A percentile compares a stretch with the other conserved stretches of the same genome.
phyloP scores from a whole-genome alignment of 2,113 vertebrate species.

The Mesoclemmys tuberculata region DNA sequence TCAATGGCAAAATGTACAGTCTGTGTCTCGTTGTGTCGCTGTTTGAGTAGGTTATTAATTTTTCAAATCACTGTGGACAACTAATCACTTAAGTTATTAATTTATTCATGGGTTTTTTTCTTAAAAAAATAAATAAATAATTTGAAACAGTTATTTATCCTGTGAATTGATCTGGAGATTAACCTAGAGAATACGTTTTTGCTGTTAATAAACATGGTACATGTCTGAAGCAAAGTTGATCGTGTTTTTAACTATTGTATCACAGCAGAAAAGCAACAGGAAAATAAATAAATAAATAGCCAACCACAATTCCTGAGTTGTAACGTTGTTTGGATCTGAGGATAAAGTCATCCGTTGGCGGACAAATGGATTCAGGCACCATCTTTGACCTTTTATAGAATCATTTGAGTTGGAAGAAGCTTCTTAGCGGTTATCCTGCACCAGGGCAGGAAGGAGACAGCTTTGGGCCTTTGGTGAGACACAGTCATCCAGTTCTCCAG shows the following conservation, averaged over 20 bases:
- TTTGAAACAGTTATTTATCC: conserved; percentile 82
- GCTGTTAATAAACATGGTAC: conserved; percentile 81
- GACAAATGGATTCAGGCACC: neutral
- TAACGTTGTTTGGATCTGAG: neutral
- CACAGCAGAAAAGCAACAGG: conserved; percentile 25
- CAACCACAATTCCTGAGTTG: conserved; percentile 7
- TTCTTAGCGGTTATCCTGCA: neutral
- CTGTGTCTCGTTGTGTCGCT: conserved; percentile 72
- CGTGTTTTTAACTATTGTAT: conserved; percentile 71
- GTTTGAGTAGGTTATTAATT: conserved; percentile 80
- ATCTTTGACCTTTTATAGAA: neutral
- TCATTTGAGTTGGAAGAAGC: neutral
- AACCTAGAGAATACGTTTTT: conserved; percentile 72
- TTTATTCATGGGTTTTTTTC: conserved; percentile 90
- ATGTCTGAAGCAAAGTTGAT: conserved; percentile 70
- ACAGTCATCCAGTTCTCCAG: neutral
- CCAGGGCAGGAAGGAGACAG: neutral
- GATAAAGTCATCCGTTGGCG: neutral
- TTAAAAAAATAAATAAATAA: conserved; percentile 61
- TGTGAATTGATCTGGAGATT: conserved; percentile 71
- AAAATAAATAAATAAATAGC: conserved; percentile 71
- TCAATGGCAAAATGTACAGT: conserved; percentile 72
- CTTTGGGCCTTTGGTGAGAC: neutral
- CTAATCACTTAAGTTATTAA: conserved; percentile 99
- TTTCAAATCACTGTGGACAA: conserved; percentile 87